A percentile compares a stretch with the other conserved stretches of the same genome.
These are phyloP conservation scores for Cryptocephalus moraei DNA, from an alignment of 2,888 invertebrate genomes.

Conservation along the genomic window DNA sequence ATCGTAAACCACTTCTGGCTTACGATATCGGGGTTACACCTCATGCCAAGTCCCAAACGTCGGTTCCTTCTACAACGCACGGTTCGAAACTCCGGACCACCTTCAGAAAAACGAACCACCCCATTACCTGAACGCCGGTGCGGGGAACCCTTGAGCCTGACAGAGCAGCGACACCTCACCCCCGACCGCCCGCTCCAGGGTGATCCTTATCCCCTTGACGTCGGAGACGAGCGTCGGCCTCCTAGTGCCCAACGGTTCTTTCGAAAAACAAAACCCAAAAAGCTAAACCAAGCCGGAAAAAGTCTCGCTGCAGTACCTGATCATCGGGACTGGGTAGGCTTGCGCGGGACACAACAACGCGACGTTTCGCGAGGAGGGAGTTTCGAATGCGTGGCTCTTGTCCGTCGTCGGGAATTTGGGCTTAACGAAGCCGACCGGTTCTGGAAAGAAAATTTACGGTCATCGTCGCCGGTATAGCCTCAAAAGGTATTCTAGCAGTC, in stretches of 20 bases:
- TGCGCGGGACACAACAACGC: constrained; percentile 66
- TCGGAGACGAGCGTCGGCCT: constrained; percentile 29
- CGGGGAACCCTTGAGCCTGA: constrained; percentile 48
- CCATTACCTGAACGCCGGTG: constrained; percentile 46
- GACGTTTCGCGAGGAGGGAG: constrained; percentile 41
- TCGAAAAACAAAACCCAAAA: constrained; percentile 1
- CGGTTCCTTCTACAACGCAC: no score
- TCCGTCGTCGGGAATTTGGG: constrained; percentile 55
- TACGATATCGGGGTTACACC: no score
- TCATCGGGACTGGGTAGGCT: constrained; percentile 62
- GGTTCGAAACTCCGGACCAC: no score
- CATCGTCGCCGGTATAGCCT: no score
- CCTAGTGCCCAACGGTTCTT: constrained; percentile 30
- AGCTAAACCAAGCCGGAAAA: not conserved
- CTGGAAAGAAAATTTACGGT: constrained; percentile 31
- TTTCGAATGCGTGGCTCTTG: constrained; percentile 52
- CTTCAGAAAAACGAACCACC: no score
- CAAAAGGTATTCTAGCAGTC: no score
- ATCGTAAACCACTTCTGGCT: no score
- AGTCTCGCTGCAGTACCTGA: constrained; percentile 48
- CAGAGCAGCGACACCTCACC: constrained; percentile 37
- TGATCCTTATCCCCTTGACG: constrained; percentile 25
- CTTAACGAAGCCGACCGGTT: constrained; percentile 50
- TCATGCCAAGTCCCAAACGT: no score
- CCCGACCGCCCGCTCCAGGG: constrained; percentile 26